Conservation (phyloP, 2,113 vertebrate species). For the Rhabdomys dilectus region DNA sequence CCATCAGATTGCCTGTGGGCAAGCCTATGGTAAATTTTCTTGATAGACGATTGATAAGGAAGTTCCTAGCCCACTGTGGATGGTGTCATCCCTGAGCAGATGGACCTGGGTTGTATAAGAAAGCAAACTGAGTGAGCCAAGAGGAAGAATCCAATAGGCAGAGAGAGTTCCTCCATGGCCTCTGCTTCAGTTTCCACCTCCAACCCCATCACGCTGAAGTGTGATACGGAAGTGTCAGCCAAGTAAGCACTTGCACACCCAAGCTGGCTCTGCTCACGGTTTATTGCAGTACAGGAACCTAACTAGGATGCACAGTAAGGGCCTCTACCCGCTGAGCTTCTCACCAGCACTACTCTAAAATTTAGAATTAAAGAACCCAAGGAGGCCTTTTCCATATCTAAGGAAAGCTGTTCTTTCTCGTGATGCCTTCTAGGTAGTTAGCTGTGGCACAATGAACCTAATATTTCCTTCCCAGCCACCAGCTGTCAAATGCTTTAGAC, state of each 20-base stretch:
- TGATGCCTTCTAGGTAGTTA: neutral
- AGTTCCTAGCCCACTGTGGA: neutral
- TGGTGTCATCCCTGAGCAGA: neutral
- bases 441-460: neutral
- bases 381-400: neutral
- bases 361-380: slow-evolving; percentile 16
- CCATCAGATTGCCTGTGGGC: neutral
- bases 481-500: neutral
- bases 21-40: neutral
- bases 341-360: neutral
- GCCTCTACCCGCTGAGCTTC: neutral
- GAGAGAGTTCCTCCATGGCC: neutral
- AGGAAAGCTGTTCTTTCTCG: neutral
- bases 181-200: neutral
- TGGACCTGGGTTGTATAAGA: neutral
- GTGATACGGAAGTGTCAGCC: neutral
- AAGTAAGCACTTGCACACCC: too few relatives aligned
- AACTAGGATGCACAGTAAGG: neutral
- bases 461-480: neutral
- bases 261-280: neutral
- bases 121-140: neutral
- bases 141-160: neutral
- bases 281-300: neutral
- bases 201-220: neutral
- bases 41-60: neutral